These are phyloP conservation scores for Ciconia boyciana DNA, from an alignment of 2,113 vertebrate species.

Conservation along the genomic window DNA sequence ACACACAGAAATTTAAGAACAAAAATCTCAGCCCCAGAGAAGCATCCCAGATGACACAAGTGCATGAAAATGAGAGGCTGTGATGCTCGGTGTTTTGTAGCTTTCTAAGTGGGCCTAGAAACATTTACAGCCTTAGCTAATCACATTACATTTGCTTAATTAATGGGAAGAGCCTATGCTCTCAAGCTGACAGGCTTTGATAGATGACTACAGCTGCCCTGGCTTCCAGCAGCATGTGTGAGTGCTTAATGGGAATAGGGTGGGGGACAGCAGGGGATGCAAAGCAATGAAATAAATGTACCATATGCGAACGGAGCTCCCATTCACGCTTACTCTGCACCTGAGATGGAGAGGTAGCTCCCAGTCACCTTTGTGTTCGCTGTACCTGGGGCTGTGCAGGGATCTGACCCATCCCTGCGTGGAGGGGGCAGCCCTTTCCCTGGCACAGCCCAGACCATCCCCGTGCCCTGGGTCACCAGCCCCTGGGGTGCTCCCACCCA, in stretches of 20 bases:
- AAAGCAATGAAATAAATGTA: neutral
- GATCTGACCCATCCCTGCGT: neutral
- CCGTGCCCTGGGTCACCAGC: neutral
- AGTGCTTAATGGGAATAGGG: neutral
- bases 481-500: neutral
- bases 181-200: constrained; percentile 51
- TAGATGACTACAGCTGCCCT: constrained; percentile 51
- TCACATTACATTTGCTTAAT: constrained; percentile 60
- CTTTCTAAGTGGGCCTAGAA: constrained; percentile 32
- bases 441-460: neutral
- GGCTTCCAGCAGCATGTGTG: constrained; percentile 22
- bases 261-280: neutral
- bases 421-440: neutral
- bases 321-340: neutral
- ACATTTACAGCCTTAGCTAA: constrained; percentile 57
- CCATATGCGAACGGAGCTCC: fast-evolving
- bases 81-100: neutral
- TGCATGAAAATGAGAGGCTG: neutral
- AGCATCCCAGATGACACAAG: neutral
- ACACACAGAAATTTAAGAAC: neutral
- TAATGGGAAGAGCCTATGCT: constrained; percentile 48
- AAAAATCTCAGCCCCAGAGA: neutral
- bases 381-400: neutral
- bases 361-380: fast-evolving
- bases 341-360: neutral